phyloP scores from a whole-genome alignment of 2,888 invertebrate genomes.

The Ormyrus thymus region DNA sequence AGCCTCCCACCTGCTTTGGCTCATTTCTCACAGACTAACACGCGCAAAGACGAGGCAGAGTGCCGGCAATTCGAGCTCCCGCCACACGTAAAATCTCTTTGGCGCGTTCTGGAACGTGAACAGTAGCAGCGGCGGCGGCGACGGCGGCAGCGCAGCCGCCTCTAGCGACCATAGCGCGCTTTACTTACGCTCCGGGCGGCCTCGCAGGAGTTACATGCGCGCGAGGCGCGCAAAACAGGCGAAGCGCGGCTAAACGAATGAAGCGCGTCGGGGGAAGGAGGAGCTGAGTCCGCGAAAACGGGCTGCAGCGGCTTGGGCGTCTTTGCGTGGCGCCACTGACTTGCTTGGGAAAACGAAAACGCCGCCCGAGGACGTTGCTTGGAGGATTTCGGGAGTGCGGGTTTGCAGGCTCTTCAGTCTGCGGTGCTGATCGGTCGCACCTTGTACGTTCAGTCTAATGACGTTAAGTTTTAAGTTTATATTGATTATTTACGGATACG shows the following conservation, averaged over 20 bases:
- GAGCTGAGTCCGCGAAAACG: constrained; percentile 21
- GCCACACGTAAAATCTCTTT: constrained; percentile 16
- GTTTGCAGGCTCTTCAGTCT: no score
- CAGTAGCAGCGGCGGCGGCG: not conserved
- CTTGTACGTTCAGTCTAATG: no score
- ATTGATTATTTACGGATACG: no score
- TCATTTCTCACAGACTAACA: constrained; percentile 4
- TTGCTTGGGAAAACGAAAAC: not conserved
- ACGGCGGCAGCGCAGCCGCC: not conserved
- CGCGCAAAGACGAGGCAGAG: not conserved
- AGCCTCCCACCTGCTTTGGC: not conserved
- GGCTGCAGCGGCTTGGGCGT: not conserved
- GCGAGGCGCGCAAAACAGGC: not conserved
- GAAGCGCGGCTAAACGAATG: constrained; percentile 42
- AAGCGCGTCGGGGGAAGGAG: constrained; percentile 2
- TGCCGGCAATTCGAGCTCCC: not conserved
- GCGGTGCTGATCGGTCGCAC: no score
- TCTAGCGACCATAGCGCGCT: not conserved
- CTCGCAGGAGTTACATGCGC: not conserved
- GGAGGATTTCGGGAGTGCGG: no score
- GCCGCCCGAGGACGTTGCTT: not conserved
- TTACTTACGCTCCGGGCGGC: not conserved
- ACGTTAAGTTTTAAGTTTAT: no score
- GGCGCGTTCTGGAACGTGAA: constrained; percentile 29
- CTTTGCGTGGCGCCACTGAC: not conserved